Evolutionary conservation across 2,113 vertebrate species (phyloP).

Genomic region (Echinops telfairi): DNA sequence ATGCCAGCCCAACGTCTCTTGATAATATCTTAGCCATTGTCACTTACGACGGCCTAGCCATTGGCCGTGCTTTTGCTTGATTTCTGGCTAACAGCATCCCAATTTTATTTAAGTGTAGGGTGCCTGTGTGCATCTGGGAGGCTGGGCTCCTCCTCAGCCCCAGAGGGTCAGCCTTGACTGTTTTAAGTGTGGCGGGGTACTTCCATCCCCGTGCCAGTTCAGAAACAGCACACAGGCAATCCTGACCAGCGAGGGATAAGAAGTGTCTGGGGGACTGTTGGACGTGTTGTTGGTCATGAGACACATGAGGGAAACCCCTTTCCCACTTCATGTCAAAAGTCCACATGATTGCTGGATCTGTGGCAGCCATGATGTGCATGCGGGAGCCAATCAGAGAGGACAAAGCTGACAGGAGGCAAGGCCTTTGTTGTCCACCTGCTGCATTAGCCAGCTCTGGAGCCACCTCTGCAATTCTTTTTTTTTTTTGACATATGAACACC

Average conservation of each 20-base stretch:
- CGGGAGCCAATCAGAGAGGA: background rate
- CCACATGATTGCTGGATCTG: background rate
- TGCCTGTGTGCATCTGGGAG: background rate
- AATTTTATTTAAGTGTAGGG: background rate
- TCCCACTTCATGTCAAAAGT: background rate
- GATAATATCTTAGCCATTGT: background rate
- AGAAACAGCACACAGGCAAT: background rate
- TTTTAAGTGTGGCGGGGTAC: background rate
- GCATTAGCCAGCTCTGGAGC: background rate
- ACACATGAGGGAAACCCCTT: background rate
- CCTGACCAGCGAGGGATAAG: background rate
- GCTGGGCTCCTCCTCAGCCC: background rate
- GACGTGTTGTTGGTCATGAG: background rate
- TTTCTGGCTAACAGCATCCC: background rate
- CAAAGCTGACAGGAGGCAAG: background rate
- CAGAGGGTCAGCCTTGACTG: background rate
- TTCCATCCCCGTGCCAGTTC: background rate
- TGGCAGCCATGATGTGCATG: background rate
- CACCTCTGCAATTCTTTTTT: too few relatives aligned
- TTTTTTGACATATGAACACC: too few relatives aligned
- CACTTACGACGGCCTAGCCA: background rate
- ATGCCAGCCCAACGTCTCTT: background rate
- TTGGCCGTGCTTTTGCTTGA: background rate
- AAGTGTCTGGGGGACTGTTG: background rate
- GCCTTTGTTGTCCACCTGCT: background rate